These are phyloP conservation scores for Drosophila erecta DNA, from an alignment of 1,140 invertebrate species.

Conservation along the genomic window DNA sequence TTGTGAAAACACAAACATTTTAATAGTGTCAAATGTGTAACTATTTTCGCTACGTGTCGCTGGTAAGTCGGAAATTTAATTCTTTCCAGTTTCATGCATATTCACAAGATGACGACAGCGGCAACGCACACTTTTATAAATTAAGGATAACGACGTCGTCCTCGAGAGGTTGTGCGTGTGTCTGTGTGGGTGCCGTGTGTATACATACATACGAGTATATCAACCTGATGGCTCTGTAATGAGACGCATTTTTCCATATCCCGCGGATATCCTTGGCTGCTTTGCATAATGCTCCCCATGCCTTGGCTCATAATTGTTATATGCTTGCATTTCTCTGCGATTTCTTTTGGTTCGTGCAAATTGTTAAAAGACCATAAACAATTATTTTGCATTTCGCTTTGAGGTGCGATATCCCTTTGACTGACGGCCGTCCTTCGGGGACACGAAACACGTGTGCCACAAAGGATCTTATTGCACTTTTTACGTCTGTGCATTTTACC, in stretches of 20 bases:
- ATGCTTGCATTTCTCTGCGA: constrained; percentile 50
- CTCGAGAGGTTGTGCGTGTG: constrained; percentile 23
- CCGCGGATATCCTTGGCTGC: constrained; percentile 51
- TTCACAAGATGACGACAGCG: constrained; percentile 70
- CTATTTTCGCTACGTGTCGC: background rate
- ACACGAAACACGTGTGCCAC: constrained; percentile 4
- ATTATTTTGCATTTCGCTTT: constrained; percentile 80
- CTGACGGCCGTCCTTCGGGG: constrained; percentile 11
- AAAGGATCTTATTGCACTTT: constrained; percentile 58
- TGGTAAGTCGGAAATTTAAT: constrained; percentile 64
- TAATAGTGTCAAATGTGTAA: background rate
- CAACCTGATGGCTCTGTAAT: constrained; percentile 52
- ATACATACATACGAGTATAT: constrained; percentile 5
- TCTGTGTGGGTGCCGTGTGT: background rate
- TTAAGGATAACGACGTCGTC: constrained; percentile 72
- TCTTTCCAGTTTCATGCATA: constrained; percentile 77
- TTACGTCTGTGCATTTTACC: constrained; percentile 41
- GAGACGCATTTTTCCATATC: constrained; percentile 55
- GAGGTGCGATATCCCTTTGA: constrained; percentile 59
- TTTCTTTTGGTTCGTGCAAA: constrained; percentile 47
- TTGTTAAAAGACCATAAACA: constrained; percentile 82
- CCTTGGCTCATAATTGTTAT: constrained; percentile 66
- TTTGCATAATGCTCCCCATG: constrained; percentile 58
- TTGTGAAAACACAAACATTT: background rate
- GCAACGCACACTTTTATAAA: constrained; percentile 76